A percentile compares a stretch with the other conserved stretches of the same genome.
Conservation (phyloP, 1,140 invertebrate species). For the Rhizoglyphus robini region DNA sequence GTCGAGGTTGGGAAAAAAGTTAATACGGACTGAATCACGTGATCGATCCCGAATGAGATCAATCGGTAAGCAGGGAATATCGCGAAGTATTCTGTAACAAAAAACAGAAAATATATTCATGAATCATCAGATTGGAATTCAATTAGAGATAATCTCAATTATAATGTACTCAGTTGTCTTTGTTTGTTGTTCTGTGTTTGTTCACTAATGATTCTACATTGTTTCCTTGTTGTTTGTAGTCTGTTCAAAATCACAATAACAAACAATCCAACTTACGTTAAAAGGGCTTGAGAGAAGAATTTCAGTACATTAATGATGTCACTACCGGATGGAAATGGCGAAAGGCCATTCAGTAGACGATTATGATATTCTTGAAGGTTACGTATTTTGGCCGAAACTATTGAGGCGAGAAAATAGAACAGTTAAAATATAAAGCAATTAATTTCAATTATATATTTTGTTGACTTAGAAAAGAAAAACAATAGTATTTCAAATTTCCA, state of each 20-base stretch:
- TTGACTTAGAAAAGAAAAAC: too few relatives aligned
- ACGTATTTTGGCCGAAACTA: slow-evolving; percentile 82
- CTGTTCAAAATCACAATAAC: too few relatives aligned
- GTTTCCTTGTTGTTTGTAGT: too few relatives aligned
- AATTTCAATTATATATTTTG: too few relatives aligned
- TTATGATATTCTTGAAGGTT: slow-evolving; percentile 91
- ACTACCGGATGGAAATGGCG: slow-evolving; percentile 77
- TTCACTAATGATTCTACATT: not conserved
- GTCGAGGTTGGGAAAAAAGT: slow-evolving; percentile 83
- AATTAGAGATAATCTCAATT: not conserved
- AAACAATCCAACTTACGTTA: slow-evolving; percentile 63
- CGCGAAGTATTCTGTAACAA: slow-evolving; percentile 70
- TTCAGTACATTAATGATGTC: slow-evolving; percentile 95
- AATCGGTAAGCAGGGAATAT: slow-evolving; percentile 76
- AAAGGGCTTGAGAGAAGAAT: slow-evolving; percentile 89
- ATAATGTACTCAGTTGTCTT: not conserved
- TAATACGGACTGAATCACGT: slow-evolving; percentile 67
- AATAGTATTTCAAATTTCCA: too few relatives aligned
- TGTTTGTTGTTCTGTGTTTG: not conserved
- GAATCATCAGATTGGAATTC: not conserved
- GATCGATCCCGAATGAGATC: slow-evolving; percentile 72
- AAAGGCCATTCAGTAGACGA: slow-evolving; percentile 72
- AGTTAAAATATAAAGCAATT: too few relatives aligned
- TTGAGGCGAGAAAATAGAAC: not conserved
- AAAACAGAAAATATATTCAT: slow-evolving; percentile 18